A percentile compares a stretch with the other conserved stretches of the same genome.
phyloP scores from a whole-genome alignment of 2,797 vertebrate species.

The Xiphorhynchus erythropygius region DNA sequence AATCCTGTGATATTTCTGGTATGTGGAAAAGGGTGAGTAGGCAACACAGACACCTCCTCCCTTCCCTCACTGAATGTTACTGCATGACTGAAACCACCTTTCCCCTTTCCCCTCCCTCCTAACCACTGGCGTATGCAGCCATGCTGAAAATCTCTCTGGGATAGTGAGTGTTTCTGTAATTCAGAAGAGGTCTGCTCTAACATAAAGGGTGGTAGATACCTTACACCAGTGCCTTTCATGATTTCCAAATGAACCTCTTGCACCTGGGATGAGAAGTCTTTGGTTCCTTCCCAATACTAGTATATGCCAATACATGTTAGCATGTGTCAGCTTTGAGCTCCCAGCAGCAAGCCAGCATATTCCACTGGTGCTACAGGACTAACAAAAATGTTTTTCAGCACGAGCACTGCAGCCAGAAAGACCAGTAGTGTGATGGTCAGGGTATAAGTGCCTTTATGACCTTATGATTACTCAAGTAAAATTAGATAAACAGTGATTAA shows the following conservation, averaged over 20 bases:
- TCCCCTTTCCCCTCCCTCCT: neutral
- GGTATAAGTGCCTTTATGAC: neutral
- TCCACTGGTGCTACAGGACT: neutral
- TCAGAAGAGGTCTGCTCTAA: neutral
- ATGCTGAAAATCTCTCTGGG: neutral
- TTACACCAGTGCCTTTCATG: neutral
- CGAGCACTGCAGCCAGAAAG: neutral
- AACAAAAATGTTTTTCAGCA: neutral
- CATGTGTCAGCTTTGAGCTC: neutral
- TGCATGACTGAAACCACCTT: neutral
- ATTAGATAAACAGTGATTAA: neutral
- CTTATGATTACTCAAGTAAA: neutral
- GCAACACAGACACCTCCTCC: neutral
- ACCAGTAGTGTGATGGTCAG: neutral
- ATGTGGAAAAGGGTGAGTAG: neutral
- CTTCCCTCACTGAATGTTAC: fast-evolving
- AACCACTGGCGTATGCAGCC: fast-evolving
- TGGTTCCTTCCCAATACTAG: neutral
- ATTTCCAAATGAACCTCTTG: neutral
- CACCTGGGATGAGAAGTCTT: neutral
- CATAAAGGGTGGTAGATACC: neutral
- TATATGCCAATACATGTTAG: neutral
- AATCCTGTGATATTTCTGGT: neutral
- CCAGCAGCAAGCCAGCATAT: fast-evolving
- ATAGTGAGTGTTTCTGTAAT: neutral